phyloP scores from a whole-genome alignment of 2,113 vertebrate species.

The Dicentrarchus labrax region DNA sequence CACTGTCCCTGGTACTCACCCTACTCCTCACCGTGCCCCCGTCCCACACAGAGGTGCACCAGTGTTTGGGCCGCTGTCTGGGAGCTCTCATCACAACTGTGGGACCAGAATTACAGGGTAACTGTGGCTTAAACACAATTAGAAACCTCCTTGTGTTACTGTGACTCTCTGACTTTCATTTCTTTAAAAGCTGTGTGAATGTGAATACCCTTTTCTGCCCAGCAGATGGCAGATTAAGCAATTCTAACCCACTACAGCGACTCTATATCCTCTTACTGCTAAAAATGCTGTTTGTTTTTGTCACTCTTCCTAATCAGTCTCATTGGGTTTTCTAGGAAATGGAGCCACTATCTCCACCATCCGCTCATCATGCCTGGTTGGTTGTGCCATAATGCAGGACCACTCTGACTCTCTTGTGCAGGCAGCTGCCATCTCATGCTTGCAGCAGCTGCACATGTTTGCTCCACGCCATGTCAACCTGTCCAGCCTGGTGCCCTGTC shows the following conservation, averaged over 20 bases:
- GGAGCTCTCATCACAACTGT: conserved; percentile 99
- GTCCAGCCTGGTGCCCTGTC: conserved; percentile 96
- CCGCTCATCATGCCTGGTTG: conserved; percentile 97
- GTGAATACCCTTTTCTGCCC: conserved; percentile 1
- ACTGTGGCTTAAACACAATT: conserved; percentile 27
- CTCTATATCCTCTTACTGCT: background rate
- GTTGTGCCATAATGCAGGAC: conserved; percentile 99
- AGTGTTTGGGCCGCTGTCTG: conserved; percentile 96
- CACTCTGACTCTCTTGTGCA: conserved; percentile 98
- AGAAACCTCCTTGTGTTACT: background rate
- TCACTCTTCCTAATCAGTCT: conserved; percentile 2
- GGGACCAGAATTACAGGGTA: conserved; percentile 97
- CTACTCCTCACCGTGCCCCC: conserved; percentile 96
- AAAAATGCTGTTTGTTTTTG: background rate
- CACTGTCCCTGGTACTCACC: conserved; percentile 95
- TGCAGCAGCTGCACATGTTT: conserved; percentile 99
- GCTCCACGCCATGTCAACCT: conserved; percentile 98
- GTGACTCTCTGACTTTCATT: background rate
- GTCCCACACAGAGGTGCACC: conserved; percentile 97
- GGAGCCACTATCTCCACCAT: conserved; percentile 96
- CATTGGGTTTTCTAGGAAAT: conserved; percentile 85
- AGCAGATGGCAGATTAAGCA: conserved; percentile 62
- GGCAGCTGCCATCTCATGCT: conserved; percentile 97
- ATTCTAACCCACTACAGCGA: background rate
- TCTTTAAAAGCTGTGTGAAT: background rate